Base-by-base conservation (phyloP, 64 coral and sea anemone genomes). In the Dendrophyllia cribrosa region DNA sequence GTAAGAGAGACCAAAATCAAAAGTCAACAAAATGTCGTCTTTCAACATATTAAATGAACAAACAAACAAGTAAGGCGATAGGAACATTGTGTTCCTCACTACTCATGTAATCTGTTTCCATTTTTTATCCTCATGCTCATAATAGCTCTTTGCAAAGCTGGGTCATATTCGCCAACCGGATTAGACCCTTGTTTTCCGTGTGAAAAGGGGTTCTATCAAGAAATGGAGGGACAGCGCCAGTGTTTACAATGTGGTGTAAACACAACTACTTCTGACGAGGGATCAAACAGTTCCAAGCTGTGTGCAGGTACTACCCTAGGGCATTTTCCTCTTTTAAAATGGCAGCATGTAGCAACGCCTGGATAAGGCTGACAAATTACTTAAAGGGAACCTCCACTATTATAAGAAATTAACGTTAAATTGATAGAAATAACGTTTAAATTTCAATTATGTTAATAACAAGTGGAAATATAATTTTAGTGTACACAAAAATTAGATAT, bases 161-260 rank as follows among this genome's bases (percentile, higher is more conserved):
- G 92, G 47, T 89, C 15, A 13, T 83, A 74, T 21, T 94, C 92
- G 9, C 92, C 92, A 4, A 89, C 92, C n/a, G 92, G 86, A 74
- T 23, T 94, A 17, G 86, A 94, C 49, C 78, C 86, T 16, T 91
- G 89, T 43, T 73, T 79, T 47, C 78, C 53, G 17, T 91, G 89
- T 63, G 77, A 91, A 22, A 91, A 91, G 68, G 78, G 89, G 19
- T 82, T 51, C 2, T 91, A 82, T 62, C 89, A 91, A 26, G n/a
- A 5, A 4, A 4, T 21, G 3, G 56, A 79, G 53, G 78, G 78
- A 47, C 78, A 84, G 16, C 6, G 9, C 11, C 53, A 26, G 15
- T 91, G 89, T 58, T 73, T 62, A 14, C 53, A 43, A 61, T 91
- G 89, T 25, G 21, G 19, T 19, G 34, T 26, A 13, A 72, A 50